Conservation (phyloP, 2,797 vertebrate species). For the Decapterus maruadsi region DNA sequence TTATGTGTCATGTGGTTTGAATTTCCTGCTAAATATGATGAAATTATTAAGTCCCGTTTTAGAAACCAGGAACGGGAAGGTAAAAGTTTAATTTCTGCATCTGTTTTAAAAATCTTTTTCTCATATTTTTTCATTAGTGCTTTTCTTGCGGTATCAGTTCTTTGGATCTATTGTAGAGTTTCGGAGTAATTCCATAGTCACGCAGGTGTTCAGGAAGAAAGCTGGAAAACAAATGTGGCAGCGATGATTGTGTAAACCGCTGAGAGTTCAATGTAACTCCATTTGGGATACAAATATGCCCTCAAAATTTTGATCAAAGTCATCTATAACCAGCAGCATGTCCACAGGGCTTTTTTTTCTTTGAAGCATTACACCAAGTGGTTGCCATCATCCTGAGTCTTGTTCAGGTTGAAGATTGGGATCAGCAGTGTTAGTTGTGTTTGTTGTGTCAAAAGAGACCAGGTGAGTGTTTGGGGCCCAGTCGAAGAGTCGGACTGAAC, state of each 20-base stretch:
- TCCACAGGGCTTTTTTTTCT: neutral
- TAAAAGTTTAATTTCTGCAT: conserved; percentile 29
- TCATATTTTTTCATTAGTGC: neutral
- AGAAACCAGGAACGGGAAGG: conserved; percentile 60
- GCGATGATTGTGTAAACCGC: conserved; percentile 15
- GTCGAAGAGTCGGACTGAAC: conserved; percentile 42
- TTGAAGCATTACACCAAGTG: neutral
- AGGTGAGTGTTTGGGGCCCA: conserved; percentile 73
- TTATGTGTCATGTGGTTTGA: conserved; percentile 75
- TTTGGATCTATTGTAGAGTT: conserved; percentile 13
- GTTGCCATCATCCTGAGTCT: conserved; percentile 16
- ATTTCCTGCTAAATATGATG: conserved; percentile 73
- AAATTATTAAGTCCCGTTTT: conserved; percentile 58
- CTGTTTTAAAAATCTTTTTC: conserved; percentile 4
- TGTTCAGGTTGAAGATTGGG: conserved; percentile 21
- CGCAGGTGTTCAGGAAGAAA: conserved; percentile 4
- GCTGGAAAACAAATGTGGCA: neutral
- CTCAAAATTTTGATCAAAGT: conserved; percentile 17
- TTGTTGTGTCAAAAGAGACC: conserved; percentile 78
- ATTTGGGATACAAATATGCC: conserved; percentile 20
- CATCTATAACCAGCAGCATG: neutral
- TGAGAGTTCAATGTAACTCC: neutral
- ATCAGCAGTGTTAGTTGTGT: conserved; percentile 50
- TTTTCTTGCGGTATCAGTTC: neutral
- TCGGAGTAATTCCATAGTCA: neutral